phyloP scores from a whole-genome alignment of 2,888 invertebrate species.

The Mimachlamys varia region DNA sequence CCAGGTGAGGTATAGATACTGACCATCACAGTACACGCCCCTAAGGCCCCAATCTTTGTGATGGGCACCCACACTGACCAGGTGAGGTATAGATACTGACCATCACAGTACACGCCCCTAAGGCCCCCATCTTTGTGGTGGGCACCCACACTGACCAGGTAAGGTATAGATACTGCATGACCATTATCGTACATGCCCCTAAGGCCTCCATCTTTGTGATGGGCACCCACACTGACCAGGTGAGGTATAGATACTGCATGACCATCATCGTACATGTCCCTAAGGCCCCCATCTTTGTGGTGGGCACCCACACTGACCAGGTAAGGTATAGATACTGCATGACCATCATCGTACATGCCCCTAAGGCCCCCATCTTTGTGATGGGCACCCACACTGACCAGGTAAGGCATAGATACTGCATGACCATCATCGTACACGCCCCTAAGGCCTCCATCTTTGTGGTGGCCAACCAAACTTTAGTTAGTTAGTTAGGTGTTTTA shows the following conservation, averaged over 20 bases:
- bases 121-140: constrained; percentile 79
- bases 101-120: constrained; percentile 51
- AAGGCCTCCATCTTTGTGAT: constrained; percentile 79
- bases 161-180: not conserved
- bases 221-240: constrained; percentile 79
- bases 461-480: too few relatives aligned
- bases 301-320: too few relatives aligned
- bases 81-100: constrained; percentile 66
- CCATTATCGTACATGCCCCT: constrained; percentile 79
- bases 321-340: too few relatives aligned
- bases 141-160: constrained; percentile 80
- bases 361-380: too few relatives aligned
- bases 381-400: constrained; percentile 79
- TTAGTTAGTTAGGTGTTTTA: too few relatives aligned
- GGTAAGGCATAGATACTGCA: constrained; percentile 60
- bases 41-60: constrained; percentile 79
- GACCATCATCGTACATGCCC: too few relatives aligned
- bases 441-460: too few relatives aligned
- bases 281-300: too few relatives aligned
- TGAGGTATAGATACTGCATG: constrained; percentile 64
- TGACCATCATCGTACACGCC: constrained; percentile 78
- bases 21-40: constrained; percentile 78
- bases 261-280: too few relatives aligned
- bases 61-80: constrained; percentile 79
- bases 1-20: constrained; percentile 64